Conservation (phyloP, 2,888 invertebrate species). For the Noctua comes region DNA sequence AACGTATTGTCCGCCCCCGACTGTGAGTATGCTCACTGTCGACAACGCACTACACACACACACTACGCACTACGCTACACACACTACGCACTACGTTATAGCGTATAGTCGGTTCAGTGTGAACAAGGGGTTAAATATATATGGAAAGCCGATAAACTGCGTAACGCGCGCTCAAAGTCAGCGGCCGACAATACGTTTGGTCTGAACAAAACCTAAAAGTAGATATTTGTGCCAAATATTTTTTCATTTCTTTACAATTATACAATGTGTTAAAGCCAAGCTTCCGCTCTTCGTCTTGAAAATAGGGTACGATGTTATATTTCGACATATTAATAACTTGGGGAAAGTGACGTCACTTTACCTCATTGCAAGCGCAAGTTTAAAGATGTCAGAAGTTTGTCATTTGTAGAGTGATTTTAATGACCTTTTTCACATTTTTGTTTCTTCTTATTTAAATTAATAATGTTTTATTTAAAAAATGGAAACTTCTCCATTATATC, state of each 20-base stretch:
- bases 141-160: too few relatives aligned
- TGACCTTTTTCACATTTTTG: not conserved
- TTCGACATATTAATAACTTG: not conserved
- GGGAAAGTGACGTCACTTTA: not conserved
- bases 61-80: too few relatives aligned
- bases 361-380: not conserved
- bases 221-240: conserved; percentile 1
- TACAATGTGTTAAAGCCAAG: not conserved
- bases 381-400: not conserved
- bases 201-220: not conserved
- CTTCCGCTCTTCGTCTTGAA: not conserved
- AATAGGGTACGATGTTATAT: not conserved
- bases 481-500: not conserved
- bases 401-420: not conserved
- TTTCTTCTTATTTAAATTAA: not conserved
- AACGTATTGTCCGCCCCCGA: too few relatives aligned
- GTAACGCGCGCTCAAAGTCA: too few relatives aligned
- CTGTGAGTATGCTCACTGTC: too few relatives aligned
- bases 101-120: too few relatives aligned
- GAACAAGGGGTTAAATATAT: too few relatives aligned
- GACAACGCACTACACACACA: too few relatives aligned
- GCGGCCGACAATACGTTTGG: too few relatives aligned
- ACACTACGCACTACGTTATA: too few relatives aligned
- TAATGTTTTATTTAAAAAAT: not conserved
- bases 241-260: conserved; percentile 5